phyloP scores from a whole-genome alignment of 2,888 invertebrate species.

The Brenthis hecate region DNA sequence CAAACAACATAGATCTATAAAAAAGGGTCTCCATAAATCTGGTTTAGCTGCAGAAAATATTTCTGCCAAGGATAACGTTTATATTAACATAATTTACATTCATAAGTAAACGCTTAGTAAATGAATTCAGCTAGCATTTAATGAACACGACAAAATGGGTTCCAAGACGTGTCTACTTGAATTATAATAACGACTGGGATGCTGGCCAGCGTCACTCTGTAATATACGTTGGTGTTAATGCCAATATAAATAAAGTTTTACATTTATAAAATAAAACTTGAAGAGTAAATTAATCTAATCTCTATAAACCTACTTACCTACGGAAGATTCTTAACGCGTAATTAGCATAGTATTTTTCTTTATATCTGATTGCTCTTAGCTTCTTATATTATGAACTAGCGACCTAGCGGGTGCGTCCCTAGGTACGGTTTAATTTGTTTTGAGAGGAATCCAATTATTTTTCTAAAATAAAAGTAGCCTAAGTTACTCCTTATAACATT shows the following conservation, averaged over 20 bases:
- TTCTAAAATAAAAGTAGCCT: too few species aligned
- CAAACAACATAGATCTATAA: slow-evolving; percentile 13
- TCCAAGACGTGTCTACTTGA: slow-evolving; percentile 51
- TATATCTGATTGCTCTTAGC: too few species aligned
- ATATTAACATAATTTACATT: slow-evolving; percentile 38
- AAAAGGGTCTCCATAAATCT: slow-evolving; percentile 30
- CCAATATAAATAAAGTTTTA: slow-evolving; percentile 59
- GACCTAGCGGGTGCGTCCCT: too few species aligned
- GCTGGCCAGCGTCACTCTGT: slow-evolving; percentile 50
- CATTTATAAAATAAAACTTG: slow-evolving; percentile 35
- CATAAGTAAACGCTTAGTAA: slow-evolving; percentile 34
- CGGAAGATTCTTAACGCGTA: neutral
- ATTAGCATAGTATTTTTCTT: neutral
- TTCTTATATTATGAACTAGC: too few species aligned
- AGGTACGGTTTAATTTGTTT: too few species aligned
- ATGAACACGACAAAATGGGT: slow-evolving; percentile 48
- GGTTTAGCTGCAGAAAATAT: slow-evolving; percentile 32
- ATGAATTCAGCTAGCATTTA: slow-evolving; percentile 39
- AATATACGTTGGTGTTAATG: slow-evolving; percentile 51
- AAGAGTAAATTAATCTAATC: neutral
- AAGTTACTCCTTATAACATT: too few species aligned
- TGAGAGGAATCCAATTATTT: too few species aligned
- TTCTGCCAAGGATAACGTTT: slow-evolving; percentile 39
- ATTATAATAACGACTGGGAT: slow-evolving; percentile 61
- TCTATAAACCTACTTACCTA: neutral